These are phyloP conservation scores for Syngnathus rostellatus DNA, from an alignment of 2,797 vertebrate genomes.

Conservation along the genomic window DNA sequence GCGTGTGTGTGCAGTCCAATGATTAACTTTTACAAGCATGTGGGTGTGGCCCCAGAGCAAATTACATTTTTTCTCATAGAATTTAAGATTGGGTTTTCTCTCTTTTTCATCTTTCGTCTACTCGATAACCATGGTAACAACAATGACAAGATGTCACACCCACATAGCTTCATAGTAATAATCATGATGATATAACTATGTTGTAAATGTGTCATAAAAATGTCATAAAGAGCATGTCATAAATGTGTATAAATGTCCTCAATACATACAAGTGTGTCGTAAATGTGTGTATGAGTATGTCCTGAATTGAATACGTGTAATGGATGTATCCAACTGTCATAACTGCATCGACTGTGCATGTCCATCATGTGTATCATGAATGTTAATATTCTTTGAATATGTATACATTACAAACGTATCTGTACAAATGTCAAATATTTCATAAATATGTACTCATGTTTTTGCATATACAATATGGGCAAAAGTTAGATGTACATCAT, in stretches of 20 bases:
- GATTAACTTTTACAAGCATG: conserved; percentile 6
- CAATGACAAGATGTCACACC: background rate
- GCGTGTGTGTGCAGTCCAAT: background rate
- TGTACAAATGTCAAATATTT: background rate
- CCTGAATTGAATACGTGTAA: background rate
- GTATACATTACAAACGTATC: no score
- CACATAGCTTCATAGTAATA: background rate
- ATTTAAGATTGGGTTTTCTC: background rate
- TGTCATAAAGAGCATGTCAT: background rate
- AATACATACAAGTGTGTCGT: background rate
- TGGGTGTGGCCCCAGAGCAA: background rate
- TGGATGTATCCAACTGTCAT: background rate
- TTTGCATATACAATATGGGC: no score
- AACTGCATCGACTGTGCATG: background rate
- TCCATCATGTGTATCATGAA: background rate
- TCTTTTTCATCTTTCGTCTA: background rate
- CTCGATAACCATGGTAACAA: background rate
- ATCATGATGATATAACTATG: background rate
- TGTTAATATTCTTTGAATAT: background rate
- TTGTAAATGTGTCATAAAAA: background rate
- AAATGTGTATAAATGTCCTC: background rate
- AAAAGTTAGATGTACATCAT: no score
- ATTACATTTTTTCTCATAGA: background rate
- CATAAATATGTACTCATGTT: background rate
- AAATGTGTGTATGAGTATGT: background rate